phyloP scores from a whole-genome alignment of 2,888 invertebrate genomes.

The Mellilla xanthometata region DNA sequence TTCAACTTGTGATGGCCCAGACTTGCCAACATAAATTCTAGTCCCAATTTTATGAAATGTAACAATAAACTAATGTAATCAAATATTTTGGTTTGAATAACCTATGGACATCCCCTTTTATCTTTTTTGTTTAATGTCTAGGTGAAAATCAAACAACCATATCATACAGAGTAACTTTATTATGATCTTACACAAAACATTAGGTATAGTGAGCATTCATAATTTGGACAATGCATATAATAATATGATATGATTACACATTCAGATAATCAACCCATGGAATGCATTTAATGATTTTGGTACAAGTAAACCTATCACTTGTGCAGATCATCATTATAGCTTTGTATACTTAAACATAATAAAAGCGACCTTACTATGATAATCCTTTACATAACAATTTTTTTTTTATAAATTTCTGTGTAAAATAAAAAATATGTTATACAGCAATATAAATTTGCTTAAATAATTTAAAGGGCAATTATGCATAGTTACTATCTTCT shows the following conservation, averaged over 20 bases:
- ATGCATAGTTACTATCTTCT: slow-evolving; percentile 38
- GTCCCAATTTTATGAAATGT: background rate
- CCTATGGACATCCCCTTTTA: no score
- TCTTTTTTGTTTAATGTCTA: background rate
- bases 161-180: slow-evolving; percentile 70
- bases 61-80: no score
- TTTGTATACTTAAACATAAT: slow-evolving; percentile 67
- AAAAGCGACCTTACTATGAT: slow-evolving; percentile 69
- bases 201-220: slow-evolving; percentile 75
- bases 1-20: slow-evolving; percentile 38
- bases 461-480: slow-evolving; percentile 39
- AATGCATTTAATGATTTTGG: slow-evolving; percentile 63
- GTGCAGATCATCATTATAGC: slow-evolving; percentile 66
- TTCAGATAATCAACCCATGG: slow-evolving; percentile 65
- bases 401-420: slow-evolving; percentile 58
- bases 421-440: slow-evolving; percentile 52
- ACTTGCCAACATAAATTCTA: slow-evolving; percentile 1
- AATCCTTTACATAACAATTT: slow-evolving; percentile 65
- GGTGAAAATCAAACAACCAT: slow-evolving; percentile 27
- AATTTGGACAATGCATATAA: slow-evolving; percentile 68
- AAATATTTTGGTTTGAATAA: no score
- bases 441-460: slow-evolving; percentile 36
- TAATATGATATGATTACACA: slow-evolving; percentile 73
- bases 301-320: slow-evolving; percentile 58
- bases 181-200: slow-evolving; percentile 80